A percentile compares a stretch with the other conserved stretches of the same genome.
Evolutionary conservation across 92 coral and sea anemone species (phyloP).

Genomic region (Bergia sp.): DNA sequence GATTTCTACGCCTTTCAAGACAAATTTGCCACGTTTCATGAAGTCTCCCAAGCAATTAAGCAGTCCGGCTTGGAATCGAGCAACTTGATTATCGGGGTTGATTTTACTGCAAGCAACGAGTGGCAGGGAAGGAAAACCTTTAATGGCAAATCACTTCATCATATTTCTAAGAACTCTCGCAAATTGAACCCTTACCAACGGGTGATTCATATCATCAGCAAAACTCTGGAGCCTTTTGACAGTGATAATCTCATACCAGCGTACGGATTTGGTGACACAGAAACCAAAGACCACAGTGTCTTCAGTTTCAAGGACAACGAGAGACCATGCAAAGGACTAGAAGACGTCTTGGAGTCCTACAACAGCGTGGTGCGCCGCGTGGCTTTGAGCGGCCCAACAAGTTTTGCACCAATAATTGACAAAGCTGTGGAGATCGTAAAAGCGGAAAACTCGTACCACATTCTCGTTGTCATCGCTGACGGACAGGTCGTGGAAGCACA

Average conservation of each 20-base stretch:
- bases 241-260: slow-evolving; percentile 90
- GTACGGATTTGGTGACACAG: slow-evolving; percentile 89
- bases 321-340: slow-evolving; percentile 82
- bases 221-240: slow-evolving; percentile 89
- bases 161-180: slow-evolving; percentile 68
- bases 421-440: slow-evolving; percentile 91
- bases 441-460: slow-evolving; percentile 65
- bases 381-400: slow-evolving; percentile 92
- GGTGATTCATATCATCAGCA: slow-evolving; percentile 82
- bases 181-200: slow-evolving; percentile 94
- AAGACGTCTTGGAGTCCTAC: slow-evolving; percentile 76
- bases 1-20: slow-evolving; percentile 88
- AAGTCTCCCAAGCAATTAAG: slow-evolving; percentile 84
- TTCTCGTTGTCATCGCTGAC: slow-evolving; percentile 90
- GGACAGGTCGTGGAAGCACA: slow-evolving; percentile 95
- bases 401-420: slow-evolving; percentile 89
- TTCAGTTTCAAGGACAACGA: slow-evolving; percentile 75
- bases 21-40: slow-evolving; percentile 72
- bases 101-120: slow-evolving; percentile 99
- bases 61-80: slow-evolving; percentile 80
- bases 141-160: slow-evolving; percentile 84
- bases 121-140: slow-evolving; percentile 98
- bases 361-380: slow-evolving; percentile 82
- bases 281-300: slow-evolving; percentile 85
- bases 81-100: slow-evolving; percentile 89